A percentile compares a stretch with the other conserved stretches of the same genome.
phyloP scores from a whole-genome alignment of 2,797 vertebrate genomes.

The Sarcoramphus papa region DNA sequence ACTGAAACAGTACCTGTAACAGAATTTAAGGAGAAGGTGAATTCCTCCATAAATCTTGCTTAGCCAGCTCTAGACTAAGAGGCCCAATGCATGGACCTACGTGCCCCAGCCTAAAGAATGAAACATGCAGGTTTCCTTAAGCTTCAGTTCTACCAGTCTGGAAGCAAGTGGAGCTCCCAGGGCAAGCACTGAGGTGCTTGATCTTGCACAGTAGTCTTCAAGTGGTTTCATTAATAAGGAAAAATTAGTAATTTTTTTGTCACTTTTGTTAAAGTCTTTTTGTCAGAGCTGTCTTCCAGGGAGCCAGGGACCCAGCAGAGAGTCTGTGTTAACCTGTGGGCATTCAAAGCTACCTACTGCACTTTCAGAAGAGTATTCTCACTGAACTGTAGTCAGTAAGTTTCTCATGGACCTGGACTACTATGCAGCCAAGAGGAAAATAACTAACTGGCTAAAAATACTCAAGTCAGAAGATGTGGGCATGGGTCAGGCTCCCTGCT shows the following conservation, averaged over 20 bases:
- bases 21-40: background rate
- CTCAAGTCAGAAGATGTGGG: background rate
- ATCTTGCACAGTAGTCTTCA: background rate
- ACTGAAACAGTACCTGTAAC: background rate
- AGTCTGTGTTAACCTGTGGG: background rate
- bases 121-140: background rate
- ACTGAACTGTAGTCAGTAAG: background rate
- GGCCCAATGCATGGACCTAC: background rate
- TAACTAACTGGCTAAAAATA: background rate
- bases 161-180: background rate
- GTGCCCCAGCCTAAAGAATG: background rate
- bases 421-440: background rate
- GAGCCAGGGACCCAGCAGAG: background rate
- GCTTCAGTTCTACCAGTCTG: background rate
- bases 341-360: background rate
- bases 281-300: background rate
- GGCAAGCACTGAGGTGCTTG: background rate
- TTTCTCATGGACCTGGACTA: background rate
- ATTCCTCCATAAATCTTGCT: background rate
- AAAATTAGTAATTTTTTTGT: background rate
- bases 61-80: background rate
- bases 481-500: background rate
- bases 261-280: background rate
- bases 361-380: background rate
- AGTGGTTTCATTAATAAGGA: background rate